Evolutionary conservation across 2,113 vertebrate genomes (phyloP).

Genomic region (Hyperopisus bebe): DNA sequence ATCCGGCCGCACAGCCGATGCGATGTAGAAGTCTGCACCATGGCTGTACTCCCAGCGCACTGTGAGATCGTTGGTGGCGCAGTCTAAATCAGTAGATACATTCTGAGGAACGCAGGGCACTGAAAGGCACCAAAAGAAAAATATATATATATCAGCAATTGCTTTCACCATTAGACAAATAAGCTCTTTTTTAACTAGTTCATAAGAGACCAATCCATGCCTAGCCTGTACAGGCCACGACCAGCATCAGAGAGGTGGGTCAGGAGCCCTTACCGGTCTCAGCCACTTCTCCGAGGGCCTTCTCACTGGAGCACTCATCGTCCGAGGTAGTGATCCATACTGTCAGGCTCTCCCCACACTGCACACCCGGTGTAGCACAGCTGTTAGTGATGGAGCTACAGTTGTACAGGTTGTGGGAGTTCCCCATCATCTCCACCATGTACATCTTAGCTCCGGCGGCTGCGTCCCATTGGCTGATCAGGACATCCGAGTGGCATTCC

Average conservation of each 20-base stretch:
- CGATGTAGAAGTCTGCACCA: conserved; percentile 50
- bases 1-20: conserved; percentile 33
- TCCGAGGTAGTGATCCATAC: conserved; percentile 56
- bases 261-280: conserved; percentile 51
- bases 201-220: not conserved
- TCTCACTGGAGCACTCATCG: conserved; percentile 52
- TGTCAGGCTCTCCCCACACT: conserved; percentile 59
- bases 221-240: not conserved
- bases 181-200: not conserved
- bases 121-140: conserved; percentile 30
- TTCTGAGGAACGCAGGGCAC: conserved; percentile 57
- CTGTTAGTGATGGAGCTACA: conserved; percentile 58
- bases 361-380: conserved; percentile 52
- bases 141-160: not conserved
- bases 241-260: not conserved
- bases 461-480: conserved; percentile 57
- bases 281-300: conserved; percentile 42
- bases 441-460: conserved; percentile 55
- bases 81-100: conserved; percentile 46
- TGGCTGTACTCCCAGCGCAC: conserved; percentile 45
- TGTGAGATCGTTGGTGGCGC: conserved; percentile 43
- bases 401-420: conserved; percentile 46
- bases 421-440: conserved; percentile 53
- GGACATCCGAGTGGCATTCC: conserved; percentile 42
- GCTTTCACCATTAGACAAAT: not conserved